These are phyloP conservation scores for Delichon dasypus DNA, from an alignment of 2,797 vertebrate genomes.

Conservation along the genomic window DNA sequence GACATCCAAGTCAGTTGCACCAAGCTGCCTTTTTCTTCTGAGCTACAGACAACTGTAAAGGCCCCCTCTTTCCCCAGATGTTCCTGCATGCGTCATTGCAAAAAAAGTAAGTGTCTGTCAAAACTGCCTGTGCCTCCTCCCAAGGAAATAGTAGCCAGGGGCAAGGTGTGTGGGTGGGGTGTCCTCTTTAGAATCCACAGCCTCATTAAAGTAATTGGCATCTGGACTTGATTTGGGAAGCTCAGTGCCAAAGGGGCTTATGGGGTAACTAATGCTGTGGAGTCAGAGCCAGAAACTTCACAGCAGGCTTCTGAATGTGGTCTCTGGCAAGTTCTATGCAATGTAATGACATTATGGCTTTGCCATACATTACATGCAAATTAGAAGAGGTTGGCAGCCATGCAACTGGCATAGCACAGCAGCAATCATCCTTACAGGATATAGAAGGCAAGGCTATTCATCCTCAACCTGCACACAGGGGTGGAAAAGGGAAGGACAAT, in stretches of 20 bases:
- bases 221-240: neutral
- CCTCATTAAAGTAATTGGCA: slow-evolving; percentile 35
- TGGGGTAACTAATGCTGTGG: neutral
- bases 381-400: slow-evolving; percentile 35
- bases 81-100: neutral
- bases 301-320: neutral
- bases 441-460: neutral
- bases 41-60: neutral
- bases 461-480: neutral
- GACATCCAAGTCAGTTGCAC: neutral
- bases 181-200: neutral
- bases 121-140: neutral
- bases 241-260: neutral
- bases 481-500: neutral
- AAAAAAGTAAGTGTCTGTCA: slow-evolving; percentile 1
- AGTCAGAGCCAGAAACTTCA: slow-evolving; percentile 16
- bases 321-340: slow-evolving; percentile 14
- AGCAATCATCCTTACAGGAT: slow-evolving; percentile 16
- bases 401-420: neutral
- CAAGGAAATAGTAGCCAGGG: neutral
- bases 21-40: slow-evolving; percentile 14
- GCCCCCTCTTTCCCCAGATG: neutral
- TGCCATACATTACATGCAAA: slow-evolving; percentile 48
- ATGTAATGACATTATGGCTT: slow-evolving; percentile 18
- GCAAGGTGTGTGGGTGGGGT: neutral